A percentile compares a stretch with the other conserved stretches of the same genome.
These are phyloP conservation scores for Cossypha heuglini DNA, from an alignment of 2,797 vertebrate species.

Conservation along the genomic window DNA sequence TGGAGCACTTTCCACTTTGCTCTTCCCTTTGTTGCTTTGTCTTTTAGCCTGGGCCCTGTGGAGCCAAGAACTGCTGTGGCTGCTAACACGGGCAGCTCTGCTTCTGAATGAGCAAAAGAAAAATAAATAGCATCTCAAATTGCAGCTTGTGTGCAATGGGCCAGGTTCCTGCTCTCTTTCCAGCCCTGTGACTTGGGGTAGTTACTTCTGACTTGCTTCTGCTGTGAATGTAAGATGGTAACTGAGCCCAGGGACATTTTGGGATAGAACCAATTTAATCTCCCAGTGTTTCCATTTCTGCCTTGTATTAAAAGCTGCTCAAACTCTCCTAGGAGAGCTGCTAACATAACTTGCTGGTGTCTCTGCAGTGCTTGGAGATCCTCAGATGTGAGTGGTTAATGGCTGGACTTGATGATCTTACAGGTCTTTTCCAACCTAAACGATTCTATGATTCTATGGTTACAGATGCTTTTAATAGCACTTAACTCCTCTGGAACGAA, in stretches of 20 bases:
- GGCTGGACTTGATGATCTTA: conserved; percentile 10
- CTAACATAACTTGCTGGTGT: not conserved
- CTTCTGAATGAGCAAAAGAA: conserved; percentile 40
- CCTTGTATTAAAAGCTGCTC: conserved; percentile 5
- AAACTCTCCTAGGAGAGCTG: conserved; percentile 14
- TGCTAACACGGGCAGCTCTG: not conserved
- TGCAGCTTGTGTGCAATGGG: not conserved
- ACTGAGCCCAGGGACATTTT: not conserved
- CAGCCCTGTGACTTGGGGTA: not conserved
- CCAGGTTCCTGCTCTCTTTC: not conserved
- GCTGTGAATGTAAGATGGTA: not conserved
- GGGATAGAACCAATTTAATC: not conserved
- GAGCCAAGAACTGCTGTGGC: not conserved
- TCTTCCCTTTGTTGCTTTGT: not conserved
- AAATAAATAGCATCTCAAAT: conserved; percentile 51
- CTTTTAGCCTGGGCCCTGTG: not conserved
- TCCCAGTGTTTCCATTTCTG: not conserved
- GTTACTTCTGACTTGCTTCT: not conserved
- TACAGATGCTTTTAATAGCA: conserved; percentile 39
- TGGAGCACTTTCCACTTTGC: not conserved
- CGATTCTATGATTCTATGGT: conserved; percentile 18
- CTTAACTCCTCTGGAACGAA: conserved; percentile 29
- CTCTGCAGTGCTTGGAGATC: conserved; percentile 44
- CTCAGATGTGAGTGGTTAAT: not conserved
- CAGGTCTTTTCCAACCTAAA: conserved; percentile 14